Base-by-base conservation (phyloP, 2,113 vertebrate species). In the Noturus placidus region DNA sequence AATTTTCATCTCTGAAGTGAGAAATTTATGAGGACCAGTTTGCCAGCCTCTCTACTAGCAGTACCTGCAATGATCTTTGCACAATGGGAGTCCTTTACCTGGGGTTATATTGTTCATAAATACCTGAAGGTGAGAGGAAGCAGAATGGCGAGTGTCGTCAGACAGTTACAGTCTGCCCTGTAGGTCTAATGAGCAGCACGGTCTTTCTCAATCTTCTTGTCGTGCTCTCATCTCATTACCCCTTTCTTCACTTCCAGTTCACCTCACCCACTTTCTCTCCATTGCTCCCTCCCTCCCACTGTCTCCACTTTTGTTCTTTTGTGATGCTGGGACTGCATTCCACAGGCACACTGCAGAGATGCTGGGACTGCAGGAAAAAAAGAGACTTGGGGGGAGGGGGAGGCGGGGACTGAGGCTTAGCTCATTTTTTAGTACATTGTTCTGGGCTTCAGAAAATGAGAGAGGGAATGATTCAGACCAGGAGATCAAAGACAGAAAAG, bases 361-460 rank as follows among this genome's bases (percentile, higher is more conserved):
- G 42, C 69, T 52, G 69, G 38, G 80, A 33, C 4, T 61, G 86
- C 70, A 85, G 7, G 57, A 85, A 57, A 50, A 54, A 56, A 38
- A 54, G 35, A 69, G 33, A 35, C 27, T 42, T 57, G 70, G 84
- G 65, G 63, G 25, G 52, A 50, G 63, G 65, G 80, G 50, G 80
- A 63, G 70, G 86, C 5, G 69, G 70, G 69, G 57, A 78, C 46
- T 50, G 35, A 56, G 27, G 59, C 82, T 82, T 77, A 52, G 87
- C 67, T 87, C 85, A 90, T 90, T 90, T 90, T 90, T 89, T 90
- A 90, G 89, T 82, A 50, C 59, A 82, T 90, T 90, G 85, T 90
- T 83, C 89, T 20, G 35, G 46, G 38, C 77, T 87, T 67, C 57
- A 69, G 78, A 90, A 82, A 87, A 81, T 67, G 9, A 76, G 85